These are phyloP conservation scores for Coregonus sp. DNA, from an alignment of 2,797 vertebrate species.

Conservation along the genomic window DNA sequence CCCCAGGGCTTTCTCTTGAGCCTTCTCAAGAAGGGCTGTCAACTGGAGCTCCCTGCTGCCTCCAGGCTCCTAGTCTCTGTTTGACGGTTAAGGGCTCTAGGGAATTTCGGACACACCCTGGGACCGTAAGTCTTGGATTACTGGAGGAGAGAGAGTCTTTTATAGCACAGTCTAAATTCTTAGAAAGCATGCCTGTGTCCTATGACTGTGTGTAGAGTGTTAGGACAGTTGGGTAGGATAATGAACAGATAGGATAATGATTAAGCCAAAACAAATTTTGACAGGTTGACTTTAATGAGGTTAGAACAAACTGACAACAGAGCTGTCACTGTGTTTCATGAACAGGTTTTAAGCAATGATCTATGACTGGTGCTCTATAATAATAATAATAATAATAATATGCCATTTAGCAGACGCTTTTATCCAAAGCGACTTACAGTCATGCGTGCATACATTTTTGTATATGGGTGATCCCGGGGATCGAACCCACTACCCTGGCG, in stretches of 20 bases:
- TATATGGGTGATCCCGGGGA: no score
- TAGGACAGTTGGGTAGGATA: neutral
- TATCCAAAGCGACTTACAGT: no score
- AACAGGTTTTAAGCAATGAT: constrained; percentile 21
- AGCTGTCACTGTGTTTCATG: constrained; percentile 14
- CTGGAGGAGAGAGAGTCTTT: no score
- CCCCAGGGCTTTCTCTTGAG: constrained; percentile 7
- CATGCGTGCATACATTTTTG: no score
- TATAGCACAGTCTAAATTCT: no score
- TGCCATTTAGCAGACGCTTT: no score
- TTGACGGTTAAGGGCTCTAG: neutral
- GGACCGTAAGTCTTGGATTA: no score
- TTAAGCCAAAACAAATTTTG: constrained; percentile 2
- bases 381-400: no score
- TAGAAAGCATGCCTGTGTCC: neutral
- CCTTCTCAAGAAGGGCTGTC: neutral
- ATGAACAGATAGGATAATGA: neutral
- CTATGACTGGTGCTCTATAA: neutral
- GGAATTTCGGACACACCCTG: no score
- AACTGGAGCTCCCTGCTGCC: neutral
- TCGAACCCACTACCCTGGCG: no score
- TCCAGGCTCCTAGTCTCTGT: neutral
- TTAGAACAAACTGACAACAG: constrained; percentile 29
- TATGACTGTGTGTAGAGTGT: neutral
- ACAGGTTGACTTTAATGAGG: constrained; percentile 26